phyloP scores from a whole-genome alignment of 2,113 vertebrate species.

The Vulpes vulpes region DNA sequence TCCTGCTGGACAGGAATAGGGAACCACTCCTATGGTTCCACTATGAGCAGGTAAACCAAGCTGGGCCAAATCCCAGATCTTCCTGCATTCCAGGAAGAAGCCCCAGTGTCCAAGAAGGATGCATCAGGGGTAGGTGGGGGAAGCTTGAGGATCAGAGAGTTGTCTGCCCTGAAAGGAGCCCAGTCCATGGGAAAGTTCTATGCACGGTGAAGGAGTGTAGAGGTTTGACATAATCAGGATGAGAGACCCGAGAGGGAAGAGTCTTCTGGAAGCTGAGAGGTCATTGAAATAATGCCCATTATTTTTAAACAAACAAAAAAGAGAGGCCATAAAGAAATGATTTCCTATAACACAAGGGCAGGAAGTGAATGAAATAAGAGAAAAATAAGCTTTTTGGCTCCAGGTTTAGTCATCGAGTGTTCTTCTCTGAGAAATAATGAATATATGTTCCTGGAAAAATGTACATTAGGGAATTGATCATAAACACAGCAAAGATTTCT shows the following conservation, averaged over 20 bases:
- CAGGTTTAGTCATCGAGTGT: not conserved
- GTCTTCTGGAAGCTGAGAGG: not conserved
- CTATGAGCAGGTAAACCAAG: constrained; percentile 52
- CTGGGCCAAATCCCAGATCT: constrained; percentile 23
- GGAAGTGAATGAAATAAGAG: not conserved
- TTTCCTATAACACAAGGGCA: not conserved
- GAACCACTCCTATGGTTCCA: constrained; percentile 32
- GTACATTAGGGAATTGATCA: not conserved
- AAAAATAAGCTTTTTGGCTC: not conserved
- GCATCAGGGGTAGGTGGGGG: not conserved
- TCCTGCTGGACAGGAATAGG: not conserved
- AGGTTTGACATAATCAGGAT: not conserved
- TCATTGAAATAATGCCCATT: not conserved
- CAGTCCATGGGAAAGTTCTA: not conserved
- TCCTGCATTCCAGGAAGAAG: not conserved
- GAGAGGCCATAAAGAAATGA: not conserved
- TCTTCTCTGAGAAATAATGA: constrained; percentile 21
- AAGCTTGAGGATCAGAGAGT: not conserved
- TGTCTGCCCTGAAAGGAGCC: not conserved
- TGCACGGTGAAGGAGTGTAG: not conserved
- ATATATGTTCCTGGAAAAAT: not conserved
- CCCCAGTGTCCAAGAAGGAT: not conserved
- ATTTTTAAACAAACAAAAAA: constrained; percentile 36
- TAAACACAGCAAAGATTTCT: constrained; percentile 47
- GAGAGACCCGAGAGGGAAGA: not conserved